Conservation (phyloP, 1,140 invertebrate genomes). For the Drosophila lini region DNA sequence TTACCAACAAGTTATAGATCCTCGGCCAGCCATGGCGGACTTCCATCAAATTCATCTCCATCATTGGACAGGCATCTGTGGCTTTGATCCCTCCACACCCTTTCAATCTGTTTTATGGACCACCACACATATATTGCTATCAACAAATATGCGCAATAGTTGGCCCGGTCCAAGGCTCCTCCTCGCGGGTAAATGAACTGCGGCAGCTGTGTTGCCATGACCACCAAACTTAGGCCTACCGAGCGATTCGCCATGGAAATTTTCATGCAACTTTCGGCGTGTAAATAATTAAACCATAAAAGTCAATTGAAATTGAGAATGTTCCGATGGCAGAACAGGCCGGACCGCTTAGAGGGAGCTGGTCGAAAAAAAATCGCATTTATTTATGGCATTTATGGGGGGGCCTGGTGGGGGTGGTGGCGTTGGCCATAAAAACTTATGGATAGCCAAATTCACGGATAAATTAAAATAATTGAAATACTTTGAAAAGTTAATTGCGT, state of each 20-base stretch:
- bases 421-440: slow-evolving; percentile 58
- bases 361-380: slow-evolving; percentile 14
- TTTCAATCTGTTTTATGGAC: slow-evolving; percentile 25
- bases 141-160: slow-evolving; percentile 51
- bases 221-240: slow-evolving; percentile 54
- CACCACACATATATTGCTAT: slow-evolving; percentile 22
- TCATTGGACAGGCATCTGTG: neutral
- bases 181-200: slow-evolving; percentile 70
- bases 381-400: slow-evolving; percentile 49
- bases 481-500: slow-evolving; percentile 76
- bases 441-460: slow-evolving; percentile 69
- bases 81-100: slow-evolving; percentile 30
- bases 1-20: slow-evolving; percentile 1
- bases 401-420: neutral
- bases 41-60: slow-evolving; percentile 13
- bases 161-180: slow-evolving; percentile 46
- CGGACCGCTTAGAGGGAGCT: slow-evolving; percentile 10
- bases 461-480: slow-evolving; percentile 83
- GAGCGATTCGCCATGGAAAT: slow-evolving; percentile 59
- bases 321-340: slow-evolving; percentile 6
- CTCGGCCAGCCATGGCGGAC: neutral
- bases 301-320: slow-evolving; percentile 49
- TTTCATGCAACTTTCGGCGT: slow-evolving; percentile 65
- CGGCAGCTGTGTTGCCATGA: slow-evolving; percentile 47
- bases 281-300: slow-evolving; percentile 75